Evolutionary conservation across 2,113 vertebrate genomes (phyloP), one percentile per base, ranked within the genome.

Genomic region (Paraplagusia blochii): DNA sequence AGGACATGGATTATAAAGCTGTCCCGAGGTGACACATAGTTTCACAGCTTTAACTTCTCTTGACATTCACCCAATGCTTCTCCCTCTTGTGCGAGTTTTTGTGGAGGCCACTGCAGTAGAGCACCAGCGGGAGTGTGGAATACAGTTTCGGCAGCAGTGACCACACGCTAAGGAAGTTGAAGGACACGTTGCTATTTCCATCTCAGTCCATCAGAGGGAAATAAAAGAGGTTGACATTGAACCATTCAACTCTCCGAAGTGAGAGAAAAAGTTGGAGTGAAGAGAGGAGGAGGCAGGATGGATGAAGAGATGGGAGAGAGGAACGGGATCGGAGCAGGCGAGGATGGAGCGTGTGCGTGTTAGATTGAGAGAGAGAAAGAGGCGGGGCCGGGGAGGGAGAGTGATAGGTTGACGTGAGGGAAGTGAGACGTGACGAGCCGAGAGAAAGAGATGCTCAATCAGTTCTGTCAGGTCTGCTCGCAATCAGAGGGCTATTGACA

Each of bases 391-490:
- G 52, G 40, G 60, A 57, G 69, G 71, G 73, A 64, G 51, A 63
- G 71, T 70, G 80, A 82, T 63, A 64, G 66, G 82, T 76, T 83
- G 84, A 78, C 66, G 42, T 49, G 77, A 44, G 72, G 77, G 69
- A 77, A 77, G 72, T 81, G 85, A 81, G 76, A 85, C 63, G 77
- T 85, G 82, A 84, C 85, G 77, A 74, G 52, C 63, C 5, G 48
- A 64, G 74, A 83, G 80, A 81, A 82, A 76, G 77, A 85, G 67
- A 85, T 59, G 77, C 79, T 81, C 81, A 74, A 66, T 88, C 81
- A 84, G 66, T 56, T 65, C 69, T 84, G 79, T 82, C 81, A 82
- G 65, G 70, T 49, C 77, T 38, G 55, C 68, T 60, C 5, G 42
- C 59, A 79, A 72, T 83, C 79, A 80, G 53, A 81, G 55, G n/a